A percentile compares a stretch with the other conserved stretches of the same genome.
These are phyloP conservation scores for Cheumatopsyche charites DNA, from an alignment of 1,140 invertebrate genomes.

Conservation along the genomic window DNA sequence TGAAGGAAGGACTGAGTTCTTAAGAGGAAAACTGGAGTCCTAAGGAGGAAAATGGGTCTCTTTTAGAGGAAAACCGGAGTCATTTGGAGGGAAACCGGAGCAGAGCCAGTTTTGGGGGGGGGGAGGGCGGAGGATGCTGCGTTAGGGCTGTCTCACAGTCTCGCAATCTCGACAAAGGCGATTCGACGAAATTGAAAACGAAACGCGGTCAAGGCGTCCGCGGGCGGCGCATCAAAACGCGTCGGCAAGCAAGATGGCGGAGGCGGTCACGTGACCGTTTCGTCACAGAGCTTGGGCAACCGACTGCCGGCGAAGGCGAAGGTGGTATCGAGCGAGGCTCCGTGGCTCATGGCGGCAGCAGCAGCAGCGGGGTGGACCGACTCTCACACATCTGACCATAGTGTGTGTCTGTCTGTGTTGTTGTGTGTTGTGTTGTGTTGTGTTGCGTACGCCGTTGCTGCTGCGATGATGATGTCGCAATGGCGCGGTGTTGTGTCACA, in stretches of 20 bases:
- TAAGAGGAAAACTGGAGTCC: too few species aligned
- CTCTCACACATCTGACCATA: too few species aligned
- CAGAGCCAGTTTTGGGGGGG: too few species aligned
- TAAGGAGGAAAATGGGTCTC: too few species aligned
- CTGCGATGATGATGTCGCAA: slow-evolving; percentile 5
- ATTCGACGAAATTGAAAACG: slow-evolving; percentile 32
- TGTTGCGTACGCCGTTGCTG: slow-evolving; percentile 11
- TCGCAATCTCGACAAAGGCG: too few species aligned
- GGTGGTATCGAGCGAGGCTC: background rate
- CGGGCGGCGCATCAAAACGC: slow-evolving; percentile 4
- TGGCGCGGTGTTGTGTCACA: slow-evolving; percentile 29
- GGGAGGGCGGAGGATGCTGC: too few species aligned
- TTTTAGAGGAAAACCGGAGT: too few species aligned
- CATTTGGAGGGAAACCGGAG: too few species aligned
- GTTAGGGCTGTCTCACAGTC: too few species aligned
- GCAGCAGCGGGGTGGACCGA: slow-evolving; percentile 4
- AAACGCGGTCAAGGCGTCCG: slow-evolving; percentile 23
- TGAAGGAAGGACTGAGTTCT: too few species aligned
- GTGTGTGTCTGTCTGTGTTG: background rate
- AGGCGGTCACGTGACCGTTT: slow-evolving; percentile 36
- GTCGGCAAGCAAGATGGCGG: slow-evolving; percentile 20
- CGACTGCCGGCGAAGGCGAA: slow-evolving; percentile 3
- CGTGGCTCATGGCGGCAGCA: background rate
- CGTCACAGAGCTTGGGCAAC: slow-evolving; percentile 38
- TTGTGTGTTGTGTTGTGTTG: too few species aligned